phyloP scores from a whole-genome alignment of 2,888 invertebrate genomes.

The Thumatha senex region DNA sequence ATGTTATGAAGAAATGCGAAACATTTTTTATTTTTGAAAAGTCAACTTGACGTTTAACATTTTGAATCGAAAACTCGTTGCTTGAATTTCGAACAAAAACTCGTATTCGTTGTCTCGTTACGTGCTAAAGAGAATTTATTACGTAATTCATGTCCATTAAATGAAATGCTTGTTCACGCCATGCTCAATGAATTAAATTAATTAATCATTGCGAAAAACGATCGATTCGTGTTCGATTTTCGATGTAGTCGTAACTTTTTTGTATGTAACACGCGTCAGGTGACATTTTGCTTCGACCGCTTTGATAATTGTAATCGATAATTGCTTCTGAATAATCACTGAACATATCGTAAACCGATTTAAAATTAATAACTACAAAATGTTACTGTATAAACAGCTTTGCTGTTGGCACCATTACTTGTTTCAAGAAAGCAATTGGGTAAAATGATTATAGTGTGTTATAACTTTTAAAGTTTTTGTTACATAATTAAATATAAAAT shows the following conservation, averaged over 20 bases:
- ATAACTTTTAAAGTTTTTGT: no score
- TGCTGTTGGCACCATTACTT: neutral
- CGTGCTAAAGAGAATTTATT: conserved; percentile 40
- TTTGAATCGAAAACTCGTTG: conserved; percentile 41
- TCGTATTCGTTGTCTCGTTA: conserved; percentile 28
- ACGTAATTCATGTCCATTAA: conserved; percentile 31
- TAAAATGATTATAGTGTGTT: no score
- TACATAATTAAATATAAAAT: no score
- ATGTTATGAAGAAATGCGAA: conserved; percentile 29
- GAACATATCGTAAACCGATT: conserved; percentile 16
- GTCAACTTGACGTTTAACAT: conserved; percentile 49
- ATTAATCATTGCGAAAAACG: conserved; percentile 28
- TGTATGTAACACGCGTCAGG: conserved; percentile 23
- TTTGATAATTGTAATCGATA: conserved; percentile 29
- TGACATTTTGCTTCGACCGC: conserved; percentile 22
- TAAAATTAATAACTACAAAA: conserved; percentile 20
- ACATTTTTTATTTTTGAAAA: conserved; percentile 49
- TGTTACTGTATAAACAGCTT: neutral
- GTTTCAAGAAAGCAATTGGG: no score
- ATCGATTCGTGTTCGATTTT: conserved; percentile 34
- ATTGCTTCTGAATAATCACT: conserved; percentile 24
- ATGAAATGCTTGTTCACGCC: conserved; percentile 22
- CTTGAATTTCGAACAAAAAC: conserved; percentile 29
- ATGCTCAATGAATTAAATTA: conserved; percentile 31
- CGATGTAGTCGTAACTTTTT: conserved; percentile 18